Evolutionary conservation across 2,113 vertebrate species (phyloP).

Genomic region (Zosterops borbonicus): DNA sequence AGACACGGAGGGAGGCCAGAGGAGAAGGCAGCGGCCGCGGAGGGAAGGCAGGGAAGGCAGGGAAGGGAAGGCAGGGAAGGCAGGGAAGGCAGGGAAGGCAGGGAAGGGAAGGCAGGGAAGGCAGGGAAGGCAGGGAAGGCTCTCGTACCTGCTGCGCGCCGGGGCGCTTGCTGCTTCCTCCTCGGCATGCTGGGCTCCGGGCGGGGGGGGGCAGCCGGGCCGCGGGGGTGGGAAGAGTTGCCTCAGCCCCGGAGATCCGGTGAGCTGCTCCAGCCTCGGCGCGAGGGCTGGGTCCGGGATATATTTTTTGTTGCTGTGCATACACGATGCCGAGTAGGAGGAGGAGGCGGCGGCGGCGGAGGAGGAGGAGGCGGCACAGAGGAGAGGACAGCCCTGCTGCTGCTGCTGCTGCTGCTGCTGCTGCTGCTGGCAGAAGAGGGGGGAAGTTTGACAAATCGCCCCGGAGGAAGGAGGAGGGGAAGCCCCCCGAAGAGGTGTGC

Average conservation of each 20-base stretch:
- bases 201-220: slow-evolving; percentile 77
- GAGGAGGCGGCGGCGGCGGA: neutral
- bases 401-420: neutral
- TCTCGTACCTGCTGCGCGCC: slow-evolving; percentile 93
- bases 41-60: neutral
- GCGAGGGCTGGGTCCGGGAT: slow-evolving; percentile 41
- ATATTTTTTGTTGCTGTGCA: slow-evolving; percentile 65
- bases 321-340: slow-evolving; percentile 75
- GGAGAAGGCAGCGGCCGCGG: neutral
- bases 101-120: neutral
- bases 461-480: neutral
- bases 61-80: neutral
- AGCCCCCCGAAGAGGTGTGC: neutral
- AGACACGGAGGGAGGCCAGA: neutral
- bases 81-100: too few relatives aligned
- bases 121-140: neutral
- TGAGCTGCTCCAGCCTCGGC: slow-evolving; percentile 80
- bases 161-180: slow-evolving; percentile 98
- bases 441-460: neutral
- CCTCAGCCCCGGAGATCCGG: slow-evolving; percentile 70
- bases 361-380: neutral
- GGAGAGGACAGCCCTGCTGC: neutral
- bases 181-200: slow-evolving; percentile 87
- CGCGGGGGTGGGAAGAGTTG: slow-evolving; percentile 81
- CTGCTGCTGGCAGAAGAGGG: neutral